These are phyloP conservation scores for Heliconius nattereri DNA, from an alignment of 1,140 invertebrate species.

Conservation along the genomic window DNA sequence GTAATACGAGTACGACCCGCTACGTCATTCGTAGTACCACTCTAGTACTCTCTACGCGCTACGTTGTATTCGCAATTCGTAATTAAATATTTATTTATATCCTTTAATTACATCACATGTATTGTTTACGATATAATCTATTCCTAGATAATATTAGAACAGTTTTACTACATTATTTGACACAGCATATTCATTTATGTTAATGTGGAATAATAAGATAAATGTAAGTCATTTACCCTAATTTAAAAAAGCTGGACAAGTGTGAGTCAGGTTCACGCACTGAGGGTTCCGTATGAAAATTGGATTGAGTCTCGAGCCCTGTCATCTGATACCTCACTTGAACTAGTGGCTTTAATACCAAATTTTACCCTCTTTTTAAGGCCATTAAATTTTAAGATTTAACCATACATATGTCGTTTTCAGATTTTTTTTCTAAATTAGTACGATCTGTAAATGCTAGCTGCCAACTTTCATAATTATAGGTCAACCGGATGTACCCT, in stretches of 20 bases:
- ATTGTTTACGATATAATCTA: background rate
- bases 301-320: too few relatives aligned
- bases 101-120: background rate
- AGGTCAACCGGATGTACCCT: too few relatives aligned
- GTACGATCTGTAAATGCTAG: too few relatives aligned
- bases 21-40: background rate
- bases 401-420: too few relatives aligned
- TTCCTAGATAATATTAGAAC: background rate
- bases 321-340: too few relatives aligned
- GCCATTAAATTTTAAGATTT: too few relatives aligned
- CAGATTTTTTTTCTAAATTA: too few relatives aligned
- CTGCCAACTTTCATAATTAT: too few relatives aligned
- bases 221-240: conserved; percentile 1
- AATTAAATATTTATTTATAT: background rate
- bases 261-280: background rate
- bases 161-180: background rate
- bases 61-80: background rate
- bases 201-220: background rate
- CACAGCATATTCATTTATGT: background rate
- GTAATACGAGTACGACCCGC: background rate
- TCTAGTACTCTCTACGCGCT: too few relatives aligned
- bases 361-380: too few relatives aligned
- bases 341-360: too few relatives aligned
- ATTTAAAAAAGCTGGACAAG: background rate
- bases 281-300: too few relatives aligned